Evolutionary conservation across 2,888 invertebrate genomes (phyloP), one percentile per base, ranked within the genome.

Genomic region (Margaritifera margaritifera): DNA sequence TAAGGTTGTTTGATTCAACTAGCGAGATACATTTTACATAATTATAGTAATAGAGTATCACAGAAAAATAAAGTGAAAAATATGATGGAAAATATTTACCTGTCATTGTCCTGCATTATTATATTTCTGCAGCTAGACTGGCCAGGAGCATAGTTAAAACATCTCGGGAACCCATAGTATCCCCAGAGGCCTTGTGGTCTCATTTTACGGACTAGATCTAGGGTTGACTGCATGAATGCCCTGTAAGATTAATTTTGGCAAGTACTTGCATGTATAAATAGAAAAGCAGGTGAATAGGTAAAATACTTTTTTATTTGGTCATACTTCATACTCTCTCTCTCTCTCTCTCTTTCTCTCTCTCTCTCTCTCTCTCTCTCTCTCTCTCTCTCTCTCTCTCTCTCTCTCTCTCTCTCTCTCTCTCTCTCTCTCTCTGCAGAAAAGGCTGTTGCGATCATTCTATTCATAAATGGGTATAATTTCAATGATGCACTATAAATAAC

Each of bases 151-250:
- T 93, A 92, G 88, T 94, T 71, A 90, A 93, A 95, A 90, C 96
- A 96, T 86, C 95, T 94, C 0, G 96, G 96, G 89, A 93, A 96
- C 6, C 93, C 94, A 86, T 96, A 96, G 90, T 94, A 96, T 0
- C 95, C 94, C 95, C 95, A 96, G 1, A 88, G 86, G 0, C 94
- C 95, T 0, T 89, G 87, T 0, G 95, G 94, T 6, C 95, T 90
- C 78, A 94, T 85, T 71, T 90, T 88, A 83, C 92, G 92, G 0
- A 93, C 94, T 1, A 92, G 65, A 0, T 91, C 86, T 4, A 96
- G 79, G 0, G 95, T 94, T 27, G 92, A 91, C 84, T 93, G 92
- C 93, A 95, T 93, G 87, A 94, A 81, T 2, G 52, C 25, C 62
- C 86, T 87, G 73, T 3, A 64, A 67, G 27, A 27, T 27, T 27